Percentiles rank a stretch among this genome's conserved stretches.
These are phyloP conservation scores for Brachyalestes nurse DNA, from an alignment of 2,797 vertebrate genomes.

Conservation along the genomic window DNA sequence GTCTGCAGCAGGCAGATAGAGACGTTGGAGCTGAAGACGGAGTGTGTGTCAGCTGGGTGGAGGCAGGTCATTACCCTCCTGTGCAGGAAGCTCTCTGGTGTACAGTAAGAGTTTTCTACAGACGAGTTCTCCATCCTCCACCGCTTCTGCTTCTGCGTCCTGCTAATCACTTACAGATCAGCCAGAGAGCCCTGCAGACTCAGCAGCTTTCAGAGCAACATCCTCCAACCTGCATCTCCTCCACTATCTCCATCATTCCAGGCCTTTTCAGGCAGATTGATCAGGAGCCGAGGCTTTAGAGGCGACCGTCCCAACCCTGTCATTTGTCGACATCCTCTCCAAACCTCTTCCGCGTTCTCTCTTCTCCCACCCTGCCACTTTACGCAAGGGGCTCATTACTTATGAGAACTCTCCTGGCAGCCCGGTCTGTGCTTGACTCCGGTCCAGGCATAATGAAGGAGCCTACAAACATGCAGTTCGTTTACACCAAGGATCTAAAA, in stretches of 20 bases:
- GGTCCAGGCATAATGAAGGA: conserved; percentile 7
- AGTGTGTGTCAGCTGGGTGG: conserved; percentile 39
- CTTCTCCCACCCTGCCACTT: neutral
- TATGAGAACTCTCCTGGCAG: neutral
- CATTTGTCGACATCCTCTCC: neutral
- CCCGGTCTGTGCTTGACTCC: neutral
- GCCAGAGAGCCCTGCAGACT: conserved; percentile 23
- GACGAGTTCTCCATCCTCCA: neutral
- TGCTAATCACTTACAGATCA: conserved; percentile 30
- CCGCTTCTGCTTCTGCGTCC: conserved; percentile 13
- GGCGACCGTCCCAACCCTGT: neutral
- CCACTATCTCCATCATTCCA: neutral
- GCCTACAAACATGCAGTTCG: neutral
- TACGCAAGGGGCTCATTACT: no score
- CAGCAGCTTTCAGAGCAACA: neutral
- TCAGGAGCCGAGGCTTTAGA: conserved; percentile 21
- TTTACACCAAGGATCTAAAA: neutral
- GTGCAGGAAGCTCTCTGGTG: conserved; percentile 45
- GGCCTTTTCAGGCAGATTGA: conserved; percentile 12
- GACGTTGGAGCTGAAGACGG: neutral
- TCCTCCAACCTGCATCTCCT: neutral
- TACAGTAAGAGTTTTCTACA: conserved; percentile 39
- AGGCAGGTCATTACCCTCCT: conserved; percentile 71
- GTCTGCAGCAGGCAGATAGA: neutral
- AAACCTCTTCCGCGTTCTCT: neutral